A percentile compares a stretch with the other conserved stretches of the same genome.
Conservation (phyloP, 2,888 invertebrate genomes). For the Mesochorus sp. region DNA sequence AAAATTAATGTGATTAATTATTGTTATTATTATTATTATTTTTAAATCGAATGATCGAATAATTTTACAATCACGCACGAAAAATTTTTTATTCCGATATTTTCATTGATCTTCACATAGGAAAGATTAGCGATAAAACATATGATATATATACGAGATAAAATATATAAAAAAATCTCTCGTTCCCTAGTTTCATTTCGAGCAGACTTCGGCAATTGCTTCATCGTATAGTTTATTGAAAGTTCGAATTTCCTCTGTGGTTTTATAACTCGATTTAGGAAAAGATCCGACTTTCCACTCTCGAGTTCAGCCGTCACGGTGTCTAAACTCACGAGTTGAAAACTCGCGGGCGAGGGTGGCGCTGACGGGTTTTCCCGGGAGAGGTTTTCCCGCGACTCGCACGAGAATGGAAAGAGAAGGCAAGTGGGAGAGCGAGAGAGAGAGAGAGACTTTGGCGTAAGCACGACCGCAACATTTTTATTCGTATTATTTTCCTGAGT, state of each 20-base stretch:
- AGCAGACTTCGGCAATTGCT: neutral
- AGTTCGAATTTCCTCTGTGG: slow-evolving; percentile 9
- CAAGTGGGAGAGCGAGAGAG: neutral
- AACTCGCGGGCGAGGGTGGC: slow-evolving; percentile 12
- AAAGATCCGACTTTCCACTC: slow-evolving; percentile 32
- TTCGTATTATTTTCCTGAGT: slow-evolving; percentile 65
- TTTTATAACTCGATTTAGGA: slow-evolving; percentile 35
- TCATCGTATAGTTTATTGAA: slow-evolving; percentile 5
- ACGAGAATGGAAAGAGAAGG: neutral
- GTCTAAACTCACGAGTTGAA: slow-evolving; percentile 28
- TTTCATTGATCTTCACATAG: too few relatives aligned
- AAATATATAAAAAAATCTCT: too few relatives aligned
- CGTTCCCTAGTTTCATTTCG: neutral
- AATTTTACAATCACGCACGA: too few relatives aligned
- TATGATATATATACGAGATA: neutral
- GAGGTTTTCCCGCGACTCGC: neutral
- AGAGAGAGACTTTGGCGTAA: slow-evolving; percentile 59
- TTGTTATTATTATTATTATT: too few relatives aligned
- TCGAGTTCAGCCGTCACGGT: slow-evolving; percentile 33
- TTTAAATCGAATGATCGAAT: too few relatives aligned
- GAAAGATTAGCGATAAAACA: neutral
- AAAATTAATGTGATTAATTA: too few relatives aligned
- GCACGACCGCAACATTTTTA: slow-evolving; percentile 65
- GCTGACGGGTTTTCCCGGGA: slow-evolving; percentile 14
- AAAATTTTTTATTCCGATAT: too few relatives aligned